Base-by-base conservation (phyloP, 2,797 vertebrate species). In the Takifugu ocellatus region DNA sequence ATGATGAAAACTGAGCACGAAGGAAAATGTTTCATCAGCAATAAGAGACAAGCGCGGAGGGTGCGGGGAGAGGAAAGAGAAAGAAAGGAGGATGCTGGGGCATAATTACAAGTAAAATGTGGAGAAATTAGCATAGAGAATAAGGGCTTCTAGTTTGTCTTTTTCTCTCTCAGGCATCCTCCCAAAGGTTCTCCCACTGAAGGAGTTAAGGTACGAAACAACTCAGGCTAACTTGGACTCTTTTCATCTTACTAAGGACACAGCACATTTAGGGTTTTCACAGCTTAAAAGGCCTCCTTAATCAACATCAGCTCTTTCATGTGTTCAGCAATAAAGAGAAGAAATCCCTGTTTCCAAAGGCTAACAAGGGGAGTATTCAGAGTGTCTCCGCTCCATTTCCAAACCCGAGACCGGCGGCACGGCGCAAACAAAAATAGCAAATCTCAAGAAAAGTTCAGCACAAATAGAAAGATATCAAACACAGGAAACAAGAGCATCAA, bases 221-320 rank as follows among this genome's bases (percentile, higher is more conserved):
- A 81, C 79, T 81, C 68, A 16, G 61, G 63, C 74, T 74, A 81
- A 84, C 80, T 85, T 83, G 44, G 56, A 78, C 84, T 61, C 74
- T 84, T 85, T 86, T 86, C 78, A 86, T 88, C 83, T 86, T 84
- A 71, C 70, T 81, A 81, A 83, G 83, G 79, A 86, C 79, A 84
- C 80, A 84, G 81, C 85, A 84, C 70, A 83, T 83, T 86, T 78
- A 80, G 77, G 78, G 75, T 77, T 83, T 82, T 79, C 79, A 72
- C 68, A 44, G 83, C 84, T 85, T 85, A 83, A 87, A 86, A 84
- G 75, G 72, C 77, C 82, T 81, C 78, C 77, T 83, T 88, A 82
- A 88, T 88, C 85, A 87, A 86, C 84, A 84, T 66, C 74, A 82
- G 79, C 67, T 81, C 80, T 87, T 87, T 89, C 74, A 86, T 84